phyloP scores from a whole-genome alignment of 1,140 invertebrate genomes.

The Phortica variegata region DNA sequence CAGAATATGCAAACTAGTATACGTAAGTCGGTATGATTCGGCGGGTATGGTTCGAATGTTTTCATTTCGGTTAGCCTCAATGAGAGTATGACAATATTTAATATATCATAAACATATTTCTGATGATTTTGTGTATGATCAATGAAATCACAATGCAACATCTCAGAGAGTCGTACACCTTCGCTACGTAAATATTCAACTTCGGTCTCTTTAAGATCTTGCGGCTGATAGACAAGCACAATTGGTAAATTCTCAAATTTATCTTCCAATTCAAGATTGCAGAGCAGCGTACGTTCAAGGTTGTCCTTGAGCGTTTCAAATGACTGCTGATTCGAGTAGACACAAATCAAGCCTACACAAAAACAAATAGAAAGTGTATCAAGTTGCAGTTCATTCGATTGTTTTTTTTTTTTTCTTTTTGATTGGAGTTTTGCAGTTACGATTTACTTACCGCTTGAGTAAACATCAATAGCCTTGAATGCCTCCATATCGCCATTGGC shows the following conservation, averaged over 20 bases:
- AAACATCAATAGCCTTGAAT: conserved; percentile 56
- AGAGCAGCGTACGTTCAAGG: conserved; percentile 86
- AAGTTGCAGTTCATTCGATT: neutral
- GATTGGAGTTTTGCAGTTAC: too few species aligned
- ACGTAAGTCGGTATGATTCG: conserved; percentile 60
- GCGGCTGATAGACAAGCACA: conserved; percentile 86
- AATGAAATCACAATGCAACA: conserved; percentile 62
- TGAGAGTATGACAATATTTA: conserved; percentile 52
- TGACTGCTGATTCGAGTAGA: conserved; percentile 88
- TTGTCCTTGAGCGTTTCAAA: conserved; percentile 91
- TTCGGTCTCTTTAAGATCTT: conserved; percentile 81
- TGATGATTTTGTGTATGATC: conserved; percentile 56
- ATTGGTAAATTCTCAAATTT: conserved; percentile 82
- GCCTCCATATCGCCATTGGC: conserved; percentile 74
- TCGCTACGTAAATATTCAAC: conserved; percentile 79
- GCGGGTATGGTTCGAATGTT: conserved; percentile 50
- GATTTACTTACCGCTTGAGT: conserved; percentile 61
- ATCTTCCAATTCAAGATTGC: conserved; percentile 89
- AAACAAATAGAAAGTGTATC: conserved; percentile 14
- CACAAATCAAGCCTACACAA: conserved; percentile 79
- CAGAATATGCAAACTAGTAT: conserved; percentile 98
- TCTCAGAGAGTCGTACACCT: conserved; percentile 86
- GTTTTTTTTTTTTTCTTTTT: too few species aligned
- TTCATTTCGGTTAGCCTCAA: conserved; percentile 52
- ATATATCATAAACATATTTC: conserved; percentile 55